A percentile compares a stretch with the other conserved stretches of the same genome.
These are phyloP conservation scores for Myiothlypis coronata DNA, from an alignment of 2,797 vertebrate species.

Conservation along the genomic window DNA sequence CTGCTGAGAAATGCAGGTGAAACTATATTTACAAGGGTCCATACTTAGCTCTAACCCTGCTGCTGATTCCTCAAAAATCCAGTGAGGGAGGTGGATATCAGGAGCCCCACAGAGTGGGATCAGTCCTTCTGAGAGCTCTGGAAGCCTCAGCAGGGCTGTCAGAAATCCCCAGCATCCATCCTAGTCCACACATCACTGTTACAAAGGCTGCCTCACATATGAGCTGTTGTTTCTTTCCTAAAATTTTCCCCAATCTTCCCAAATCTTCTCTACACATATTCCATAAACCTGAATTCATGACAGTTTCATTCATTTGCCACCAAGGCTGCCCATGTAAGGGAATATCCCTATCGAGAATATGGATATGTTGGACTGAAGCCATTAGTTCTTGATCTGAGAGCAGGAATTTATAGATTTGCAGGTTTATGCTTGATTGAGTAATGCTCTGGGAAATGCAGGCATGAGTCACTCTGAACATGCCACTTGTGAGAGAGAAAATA, in stretches of 20 bases:
- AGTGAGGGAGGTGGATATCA: accelerated
- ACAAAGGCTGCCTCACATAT: neutral
- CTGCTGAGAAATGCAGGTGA: neutral
- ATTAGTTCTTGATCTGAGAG: neutral
- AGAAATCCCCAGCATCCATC: neutral
- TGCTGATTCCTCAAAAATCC: neutral
- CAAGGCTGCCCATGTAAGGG: neutral
- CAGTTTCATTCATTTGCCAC: neutral
- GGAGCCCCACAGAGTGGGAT: neutral
- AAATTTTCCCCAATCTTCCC: neutral
- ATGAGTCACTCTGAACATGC: neutral
- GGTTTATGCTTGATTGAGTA: neutral
- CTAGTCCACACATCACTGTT: neutral
- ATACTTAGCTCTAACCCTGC: neutral
- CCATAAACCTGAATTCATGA: neutral
- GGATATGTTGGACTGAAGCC: neutral
- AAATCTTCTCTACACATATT: neutral
- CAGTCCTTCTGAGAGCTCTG: neutral
- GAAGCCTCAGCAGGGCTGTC: neutral
- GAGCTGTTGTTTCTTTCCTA: neutral
- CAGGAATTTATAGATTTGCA: neutral
- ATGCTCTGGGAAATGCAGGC: neutral
- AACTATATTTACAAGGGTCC: neutral
- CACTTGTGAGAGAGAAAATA: neutral
- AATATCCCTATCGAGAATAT: neutral